These are phyloP conservation scores for Branchinecta lindahli DNA, from an alignment of 1,140 invertebrate species.

Conservation along the genomic window DNA sequence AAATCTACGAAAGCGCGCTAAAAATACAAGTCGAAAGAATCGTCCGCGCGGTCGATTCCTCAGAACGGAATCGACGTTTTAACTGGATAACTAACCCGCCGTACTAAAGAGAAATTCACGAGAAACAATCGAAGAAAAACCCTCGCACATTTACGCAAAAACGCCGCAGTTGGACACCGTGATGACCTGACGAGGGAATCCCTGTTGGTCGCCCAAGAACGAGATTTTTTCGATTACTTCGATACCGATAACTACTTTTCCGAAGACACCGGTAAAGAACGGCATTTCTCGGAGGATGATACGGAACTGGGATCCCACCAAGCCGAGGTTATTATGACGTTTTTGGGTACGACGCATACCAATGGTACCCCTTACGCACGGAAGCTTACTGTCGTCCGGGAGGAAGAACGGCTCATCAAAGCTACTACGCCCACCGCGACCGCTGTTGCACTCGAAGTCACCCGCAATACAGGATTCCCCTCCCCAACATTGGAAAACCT, in stretches of 20 bases:
- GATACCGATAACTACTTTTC: constrained; percentile 58
- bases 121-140: not conserved
- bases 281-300: constrained; percentile 59
- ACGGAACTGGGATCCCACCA: constrained; percentile 68
- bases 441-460: constrained; percentile 65
- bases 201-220: constrained; percentile 52
- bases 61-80: too few relatives aligned
- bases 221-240: constrained; percentile 64
- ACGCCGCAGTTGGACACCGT: constrained; percentile 53
- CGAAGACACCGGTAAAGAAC: constrained; percentile 62
- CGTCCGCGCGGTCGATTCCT: too few relatives aligned
- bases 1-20: too few relatives aligned
- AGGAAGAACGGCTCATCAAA: constrained; percentile 60
- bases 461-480: constrained; percentile 59
- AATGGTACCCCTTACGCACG: constrained; percentile 55
- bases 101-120: too few relatives aligned
- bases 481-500: constrained; percentile 63
- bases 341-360: constrained; percentile 68
- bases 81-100: too few relatives aligned
- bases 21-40: too few relatives aligned
- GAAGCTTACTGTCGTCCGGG: constrained; percentile 60
- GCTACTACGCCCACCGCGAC: constrained; percentile 56
- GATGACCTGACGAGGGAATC: constrained; percentile 56
- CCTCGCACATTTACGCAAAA: constrained; percentile 6
- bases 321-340: constrained; percentile 55